phyloP scores from a whole-genome alignment of 2,113 vertebrate genomes.

The Geococcyx californianus region DNA sequence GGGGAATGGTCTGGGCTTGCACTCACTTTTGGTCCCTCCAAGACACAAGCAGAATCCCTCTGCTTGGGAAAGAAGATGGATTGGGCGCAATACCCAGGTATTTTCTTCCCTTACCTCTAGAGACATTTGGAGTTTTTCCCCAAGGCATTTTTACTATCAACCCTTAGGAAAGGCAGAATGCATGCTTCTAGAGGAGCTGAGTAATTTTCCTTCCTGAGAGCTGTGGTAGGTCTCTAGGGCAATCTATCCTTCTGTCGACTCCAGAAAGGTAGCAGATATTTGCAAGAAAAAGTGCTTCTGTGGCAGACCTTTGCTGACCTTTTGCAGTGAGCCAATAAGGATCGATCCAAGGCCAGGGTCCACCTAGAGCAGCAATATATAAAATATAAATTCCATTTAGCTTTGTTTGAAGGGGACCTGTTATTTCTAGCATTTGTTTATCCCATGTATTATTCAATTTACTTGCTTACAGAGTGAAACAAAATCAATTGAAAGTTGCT shows the following conservation, averaged over 20 bases:
- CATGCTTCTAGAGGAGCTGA: not conserved
- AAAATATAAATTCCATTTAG: not conserved
- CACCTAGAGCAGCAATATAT: not conserved
- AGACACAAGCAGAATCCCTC: not conserved
- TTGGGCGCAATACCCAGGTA: not conserved
- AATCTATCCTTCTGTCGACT: not conserved
- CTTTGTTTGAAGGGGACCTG: not conserved
- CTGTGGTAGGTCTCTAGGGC: not conserved
- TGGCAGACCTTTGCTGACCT: not conserved
- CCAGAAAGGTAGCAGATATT: not conserved
- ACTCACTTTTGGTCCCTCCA: not conserved
- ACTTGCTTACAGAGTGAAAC: slow-evolving; percentile 45
- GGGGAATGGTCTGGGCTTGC: not conserved
- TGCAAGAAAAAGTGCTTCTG: not conserved
- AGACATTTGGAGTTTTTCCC: not conserved
- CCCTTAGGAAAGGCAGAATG: not conserved
- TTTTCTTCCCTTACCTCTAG: not conserved
- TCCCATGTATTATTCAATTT: slow-evolving; percentile 49
- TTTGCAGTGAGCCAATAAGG: not conserved
- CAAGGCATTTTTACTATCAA: not conserved
- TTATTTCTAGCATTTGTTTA: slow-evolving; percentile 18
- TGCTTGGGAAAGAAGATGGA: not conserved
- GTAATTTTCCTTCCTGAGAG: not conserved
- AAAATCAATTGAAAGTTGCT: slow-evolving; percentile 56
- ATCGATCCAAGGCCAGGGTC: not conserved